Base-by-base conservation (phyloP, 2,888 invertebrate species). In the Ctena decussata region DNA sequence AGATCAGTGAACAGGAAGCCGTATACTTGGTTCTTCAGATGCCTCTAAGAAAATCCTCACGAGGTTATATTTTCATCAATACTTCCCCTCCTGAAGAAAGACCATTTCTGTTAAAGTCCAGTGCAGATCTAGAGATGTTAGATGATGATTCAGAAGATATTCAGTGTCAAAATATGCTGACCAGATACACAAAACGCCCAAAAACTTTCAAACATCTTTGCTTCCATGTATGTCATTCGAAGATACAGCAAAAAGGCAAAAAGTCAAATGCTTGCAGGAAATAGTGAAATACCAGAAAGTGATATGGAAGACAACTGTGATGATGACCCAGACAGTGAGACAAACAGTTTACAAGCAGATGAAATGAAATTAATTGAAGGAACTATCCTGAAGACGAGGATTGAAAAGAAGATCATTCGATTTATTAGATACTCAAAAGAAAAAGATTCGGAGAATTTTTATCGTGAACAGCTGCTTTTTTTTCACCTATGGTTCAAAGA, bases 31-130 rank as follows among this genome's bases (percentile, higher is more conserved):
- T 11, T 69, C 70, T 57, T 75, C 82, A 2, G 37, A 72, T 18
- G 5, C 49, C 3, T 70, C 77, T 49, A 70, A 70, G 15, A 78
- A 83, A 57, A 78, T 65, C 24, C 74, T 83, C 60, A 32, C 11
- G 11, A 18, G 39, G 12, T 21, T 37, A 3, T 24, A 37, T 35
- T 21, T 70, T 70, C 21, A 41, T 70, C 3, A 70, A 70, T 37
- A 70, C 70, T n/a, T 70, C 70, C 3, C 70, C 70, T 11, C 37
- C 3, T 5, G 39, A 70, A 70, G 70, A 70, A n/a, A 70, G 70
- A 30, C 70, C 70, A 70, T 70, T 70, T 24, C 37, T 70, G 8
- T 8, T 70, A 37, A 70, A 70, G 37, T 37, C 39, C 2, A 37
- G 41, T 8, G 5, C 41, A 11, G 27, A 39, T 3, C 24, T 70